phyloP scores from a whole-genome alignment of 53 echinoderm and acorn worm genomes.

The Patiria pectinifera region DNA sequence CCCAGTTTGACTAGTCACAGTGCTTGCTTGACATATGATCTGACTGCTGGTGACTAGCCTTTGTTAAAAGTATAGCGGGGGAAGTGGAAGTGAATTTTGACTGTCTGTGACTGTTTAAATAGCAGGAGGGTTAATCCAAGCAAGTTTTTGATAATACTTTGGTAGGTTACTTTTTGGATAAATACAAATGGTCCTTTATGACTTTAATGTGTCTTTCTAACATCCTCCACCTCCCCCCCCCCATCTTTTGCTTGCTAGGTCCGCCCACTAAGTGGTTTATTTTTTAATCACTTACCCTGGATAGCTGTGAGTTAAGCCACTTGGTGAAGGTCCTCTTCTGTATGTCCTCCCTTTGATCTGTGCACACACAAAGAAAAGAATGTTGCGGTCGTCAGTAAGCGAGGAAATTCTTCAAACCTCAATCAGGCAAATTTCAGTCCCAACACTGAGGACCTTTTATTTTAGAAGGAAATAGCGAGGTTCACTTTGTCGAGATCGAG shows the following conservation, averaged over 20 bases:
- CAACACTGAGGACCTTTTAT: no score
- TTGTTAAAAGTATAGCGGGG: no score
- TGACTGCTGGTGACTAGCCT: no score
- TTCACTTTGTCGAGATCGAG: background rate
- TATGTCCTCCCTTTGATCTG: constrained; percentile 96
- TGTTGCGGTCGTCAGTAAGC: background rate
- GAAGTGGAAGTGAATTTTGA: no score
- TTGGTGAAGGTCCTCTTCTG: constrained; percentile 99
- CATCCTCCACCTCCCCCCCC: background rate
- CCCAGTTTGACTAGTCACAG: no score
- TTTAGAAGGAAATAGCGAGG: background rate
- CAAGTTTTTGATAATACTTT: no score
- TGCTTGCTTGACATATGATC: no score
- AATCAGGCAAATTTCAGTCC: background rate
- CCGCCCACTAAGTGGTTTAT: background rate
- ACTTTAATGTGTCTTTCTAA: no score
- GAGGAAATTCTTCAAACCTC: background rate
- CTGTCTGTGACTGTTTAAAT: no score
- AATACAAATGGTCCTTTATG: no score
- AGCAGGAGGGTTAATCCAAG: no score
- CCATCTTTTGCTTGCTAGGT: background rate
- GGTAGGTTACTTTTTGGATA: no score
- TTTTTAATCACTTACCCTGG: constrained; percentile 74
- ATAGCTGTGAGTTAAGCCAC: constrained; percentile 96
- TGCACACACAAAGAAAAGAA: constrained; percentile 20